Evolutionary conservation across 92 coral and sea anemone genomes (phyloP).

Genomic region (Porites cylindrica): DNA sequence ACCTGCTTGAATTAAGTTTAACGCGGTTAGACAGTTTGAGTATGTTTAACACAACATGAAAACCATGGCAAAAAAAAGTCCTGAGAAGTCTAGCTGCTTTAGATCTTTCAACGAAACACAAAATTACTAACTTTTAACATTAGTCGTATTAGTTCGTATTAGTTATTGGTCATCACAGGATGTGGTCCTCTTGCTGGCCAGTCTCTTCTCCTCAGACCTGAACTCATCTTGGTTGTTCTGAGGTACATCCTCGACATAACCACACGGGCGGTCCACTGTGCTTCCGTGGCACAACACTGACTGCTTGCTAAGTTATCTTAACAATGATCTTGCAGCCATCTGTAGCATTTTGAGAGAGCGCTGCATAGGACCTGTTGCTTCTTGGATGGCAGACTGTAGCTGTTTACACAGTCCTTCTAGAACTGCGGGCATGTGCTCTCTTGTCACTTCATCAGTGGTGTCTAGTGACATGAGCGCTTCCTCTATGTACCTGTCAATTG

Average conservation of each 20-base stretch:
- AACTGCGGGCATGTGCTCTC: conserved; percentile 89
- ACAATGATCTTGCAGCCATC: conserved; percentile 92
- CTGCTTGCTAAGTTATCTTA: conserved; percentile 4
- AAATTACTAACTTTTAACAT: background rate
- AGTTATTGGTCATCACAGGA: background rate
- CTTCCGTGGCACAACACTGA: background rate
- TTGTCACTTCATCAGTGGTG: conserved; percentile 77
- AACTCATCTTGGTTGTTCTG: background rate
- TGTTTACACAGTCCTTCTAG: conserved; percentile 86
- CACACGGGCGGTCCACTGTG: background rate
- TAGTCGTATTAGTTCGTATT: background rate
- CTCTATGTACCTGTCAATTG: conserved; percentile 71
- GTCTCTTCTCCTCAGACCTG: background rate
- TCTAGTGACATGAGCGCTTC: conserved; percentile 93
- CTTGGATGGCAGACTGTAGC: conserved; percentile 60
- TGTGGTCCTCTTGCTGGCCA: background rate
- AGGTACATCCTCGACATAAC: background rate
- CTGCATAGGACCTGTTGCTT: conserved; percentile 70
- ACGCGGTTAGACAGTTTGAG: background rate
- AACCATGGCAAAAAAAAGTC: background rate
- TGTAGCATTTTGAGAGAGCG: conserved; percentile 79
- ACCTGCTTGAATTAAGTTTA: too few relatives aligned
- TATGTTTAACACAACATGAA: too few relatives aligned
- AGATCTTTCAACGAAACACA: background rate
- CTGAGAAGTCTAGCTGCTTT: background rate